phyloP scores from a whole-genome alignment of 2,797 vertebrate genomes.

The Enteromius argenteus region DNA sequence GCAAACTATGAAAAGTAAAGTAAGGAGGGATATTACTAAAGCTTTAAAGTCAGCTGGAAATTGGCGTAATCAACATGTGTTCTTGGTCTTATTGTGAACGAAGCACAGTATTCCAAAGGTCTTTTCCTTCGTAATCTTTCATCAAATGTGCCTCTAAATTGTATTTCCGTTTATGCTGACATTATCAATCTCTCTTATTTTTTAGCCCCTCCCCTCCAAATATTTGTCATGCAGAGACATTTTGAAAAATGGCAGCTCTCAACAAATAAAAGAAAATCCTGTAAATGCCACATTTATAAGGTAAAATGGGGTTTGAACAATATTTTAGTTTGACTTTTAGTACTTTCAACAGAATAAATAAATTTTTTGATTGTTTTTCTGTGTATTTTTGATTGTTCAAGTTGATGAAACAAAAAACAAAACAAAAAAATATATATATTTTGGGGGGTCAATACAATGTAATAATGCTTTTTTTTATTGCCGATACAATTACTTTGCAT shows the following conservation, averaged over 20 bases:
- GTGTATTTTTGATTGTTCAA: background rate
- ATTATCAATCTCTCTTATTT: background rate
- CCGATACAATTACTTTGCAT: background rate
- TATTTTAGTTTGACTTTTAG: background rate
- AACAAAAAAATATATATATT: background rate
- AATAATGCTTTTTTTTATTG: background rate
- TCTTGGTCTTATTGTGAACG: background rate
- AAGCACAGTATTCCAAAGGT: background rate
- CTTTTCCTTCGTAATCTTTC: background rate
- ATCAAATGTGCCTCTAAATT: background rate
- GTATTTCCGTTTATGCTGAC: background rate
- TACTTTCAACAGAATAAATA: background rate
- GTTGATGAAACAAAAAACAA: background rate
- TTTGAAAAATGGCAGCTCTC: background rate
- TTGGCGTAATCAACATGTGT: background rate
- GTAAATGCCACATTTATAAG: background rate
- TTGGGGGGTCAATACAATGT: background rate
- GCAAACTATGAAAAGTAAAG: conserved; percentile 14
- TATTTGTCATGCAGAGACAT: background rate
- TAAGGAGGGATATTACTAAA: background rate
- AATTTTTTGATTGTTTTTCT: background rate
- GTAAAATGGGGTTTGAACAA: background rate
- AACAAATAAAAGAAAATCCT: background rate
- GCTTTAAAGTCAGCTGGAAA: conserved; percentile 15
- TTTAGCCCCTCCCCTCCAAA: background rate